Percentiles rank a stretch among this genome's conserved stretches.
Conservation (phyloP, 2,113 vertebrate species). For the Ageneiosus marmoratus region DNA sequence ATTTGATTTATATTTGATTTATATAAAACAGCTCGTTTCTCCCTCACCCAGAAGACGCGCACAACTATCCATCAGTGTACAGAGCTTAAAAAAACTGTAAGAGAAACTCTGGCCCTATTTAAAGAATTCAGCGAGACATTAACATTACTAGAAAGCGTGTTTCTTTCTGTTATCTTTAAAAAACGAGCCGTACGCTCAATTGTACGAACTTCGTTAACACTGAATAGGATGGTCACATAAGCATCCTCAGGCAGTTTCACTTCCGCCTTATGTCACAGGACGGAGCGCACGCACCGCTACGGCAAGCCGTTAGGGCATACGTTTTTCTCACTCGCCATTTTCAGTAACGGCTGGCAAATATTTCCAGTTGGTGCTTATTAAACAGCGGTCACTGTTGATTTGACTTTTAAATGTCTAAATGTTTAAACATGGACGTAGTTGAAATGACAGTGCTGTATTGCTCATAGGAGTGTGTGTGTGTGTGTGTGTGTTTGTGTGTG, state of each 20-base stretch:
- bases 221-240: not conserved
- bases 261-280: not conserved
- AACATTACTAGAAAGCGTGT: not conserved
- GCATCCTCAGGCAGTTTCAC: not conserved
- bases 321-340: not conserved
- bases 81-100: too few species aligned
- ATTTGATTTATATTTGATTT: not conserved
- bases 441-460: not conserved
- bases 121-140: not conserved
- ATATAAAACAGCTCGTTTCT: not conserved
- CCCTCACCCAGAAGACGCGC: not conserved
- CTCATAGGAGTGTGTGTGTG: not conserved
- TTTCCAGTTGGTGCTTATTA: not conserved
- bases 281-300: not conserved
- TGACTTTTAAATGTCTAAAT: too few species aligned
- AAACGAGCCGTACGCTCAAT: not conserved
- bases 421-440: not conserved
- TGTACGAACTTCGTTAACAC: conserved; percentile 10
- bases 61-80: not conserved
- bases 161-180: not conserved
- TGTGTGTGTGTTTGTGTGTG: not conserved
- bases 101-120: not conserved
- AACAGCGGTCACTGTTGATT: not conserved
- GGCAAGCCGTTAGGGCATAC: not conserved
- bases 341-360: not conserved